These are phyloP conservation scores for Nomada fabriciana DNA, from an alignment of 2,888 invertebrate genomes.

Conservation along the genomic window DNA sequence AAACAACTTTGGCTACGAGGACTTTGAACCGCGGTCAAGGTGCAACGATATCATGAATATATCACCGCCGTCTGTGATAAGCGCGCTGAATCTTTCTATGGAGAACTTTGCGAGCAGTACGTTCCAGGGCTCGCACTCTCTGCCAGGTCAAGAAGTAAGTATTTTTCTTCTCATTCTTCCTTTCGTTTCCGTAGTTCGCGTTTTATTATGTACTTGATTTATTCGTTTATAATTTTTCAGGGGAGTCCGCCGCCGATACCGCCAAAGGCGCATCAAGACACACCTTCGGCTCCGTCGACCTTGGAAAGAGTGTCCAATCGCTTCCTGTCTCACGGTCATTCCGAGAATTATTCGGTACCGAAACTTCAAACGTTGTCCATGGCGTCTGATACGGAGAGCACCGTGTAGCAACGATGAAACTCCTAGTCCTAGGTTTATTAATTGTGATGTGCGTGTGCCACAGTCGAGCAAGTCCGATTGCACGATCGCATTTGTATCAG, in stretches of 20 bases:
- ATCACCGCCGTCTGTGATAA: constrained; percentile 82
- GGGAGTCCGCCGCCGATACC: constrained; percentile 83
- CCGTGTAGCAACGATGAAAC: constrained; percentile 78
- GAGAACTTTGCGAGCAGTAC: constrained; percentile 77
- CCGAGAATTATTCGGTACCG: constrained; percentile 84
- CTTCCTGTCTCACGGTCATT: constrained; percentile 73
- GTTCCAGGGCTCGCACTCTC: constrained; percentile 79
- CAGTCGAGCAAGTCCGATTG: constrained; percentile 45
- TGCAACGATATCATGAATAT: constrained; percentile 84
- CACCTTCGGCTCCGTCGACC: constrained; percentile 82
- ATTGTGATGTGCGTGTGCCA: constrained; percentile 69
- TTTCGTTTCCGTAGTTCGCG: not conserved
- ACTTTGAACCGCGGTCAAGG: constrained; percentile 82
- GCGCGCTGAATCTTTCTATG: constrained; percentile 78
- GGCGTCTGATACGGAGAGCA: constrained; percentile 81
- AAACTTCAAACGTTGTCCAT: constrained; percentile 83
- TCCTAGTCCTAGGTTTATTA: constrained; percentile 78
- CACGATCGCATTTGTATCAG: constrained; percentile 1
- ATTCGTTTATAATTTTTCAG: constrained; percentile 63
- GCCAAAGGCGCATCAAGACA: constrained; percentile 82
- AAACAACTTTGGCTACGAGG: constrained; percentile 84
- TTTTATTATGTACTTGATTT: not conserved
- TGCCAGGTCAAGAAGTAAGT: constrained; percentile 80
- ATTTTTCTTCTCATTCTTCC: not conserved
- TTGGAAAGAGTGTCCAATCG: constrained; percentile 79